phyloP scores from a whole-genome alignment of 1,140 invertebrate genomes.

The Phymorhynchus buccinoides region DNA sequence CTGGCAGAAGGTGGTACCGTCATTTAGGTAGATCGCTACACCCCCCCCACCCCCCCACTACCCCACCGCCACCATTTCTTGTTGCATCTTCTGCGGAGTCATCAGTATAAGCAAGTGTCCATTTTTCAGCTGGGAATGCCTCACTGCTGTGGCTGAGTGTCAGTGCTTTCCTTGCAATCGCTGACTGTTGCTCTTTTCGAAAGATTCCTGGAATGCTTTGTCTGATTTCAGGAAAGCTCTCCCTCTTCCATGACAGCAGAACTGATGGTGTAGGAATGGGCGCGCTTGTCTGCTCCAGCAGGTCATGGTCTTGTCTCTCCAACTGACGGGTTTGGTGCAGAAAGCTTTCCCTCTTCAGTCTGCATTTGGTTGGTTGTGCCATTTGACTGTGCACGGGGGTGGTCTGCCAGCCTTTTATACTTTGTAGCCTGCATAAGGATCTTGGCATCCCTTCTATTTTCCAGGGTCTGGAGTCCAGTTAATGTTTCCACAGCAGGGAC shows the following conservation, averaged over 20 bases:
- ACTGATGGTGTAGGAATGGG: background rate
- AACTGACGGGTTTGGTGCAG: background rate
- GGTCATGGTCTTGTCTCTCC: background rate
- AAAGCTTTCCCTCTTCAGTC: background rate
- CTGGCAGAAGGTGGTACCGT: background rate
- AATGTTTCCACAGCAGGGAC: slow-evolving; percentile 21
- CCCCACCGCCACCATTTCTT: slow-evolving; percentile 1
- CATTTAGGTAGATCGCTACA: background rate
- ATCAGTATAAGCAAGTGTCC: background rate
- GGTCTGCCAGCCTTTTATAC: background rate
- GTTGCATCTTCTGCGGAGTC: slow-evolving; percentile 18
- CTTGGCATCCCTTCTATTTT: background rate
- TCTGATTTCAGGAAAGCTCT: background rate
- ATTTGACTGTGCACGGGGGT: background rate
- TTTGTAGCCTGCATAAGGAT: background rate
- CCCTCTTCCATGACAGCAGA: background rate
- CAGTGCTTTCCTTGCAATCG: background rate
- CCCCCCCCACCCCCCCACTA: background rate
- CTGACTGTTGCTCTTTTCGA: background rate
- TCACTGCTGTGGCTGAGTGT: background rate
- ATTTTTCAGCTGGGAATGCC: background rate
- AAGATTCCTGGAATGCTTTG: background rate
- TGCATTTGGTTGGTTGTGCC: slow-evolving; percentile 7
- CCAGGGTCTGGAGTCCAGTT: background rate
- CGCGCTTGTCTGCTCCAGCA: background rate